phyloP scores from a whole-genome alignment of 2,888 invertebrate species.

The Biston betularia region DNA sequence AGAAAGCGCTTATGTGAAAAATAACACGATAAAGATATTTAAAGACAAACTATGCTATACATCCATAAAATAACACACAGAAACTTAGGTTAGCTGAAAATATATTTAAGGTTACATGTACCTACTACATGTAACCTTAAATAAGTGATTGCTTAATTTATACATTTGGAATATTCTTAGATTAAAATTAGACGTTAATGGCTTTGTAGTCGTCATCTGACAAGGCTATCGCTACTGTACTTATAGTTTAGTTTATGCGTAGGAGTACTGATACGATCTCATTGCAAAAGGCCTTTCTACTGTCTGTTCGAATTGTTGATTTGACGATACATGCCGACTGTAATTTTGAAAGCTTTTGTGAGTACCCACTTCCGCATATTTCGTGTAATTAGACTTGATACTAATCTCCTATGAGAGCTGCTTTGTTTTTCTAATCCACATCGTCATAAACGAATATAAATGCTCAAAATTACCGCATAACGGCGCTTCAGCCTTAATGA shows the following conservation, averaged over 20 bases:
- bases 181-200: not conserved
- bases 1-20: too few species aligned
- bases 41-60: too few species aligned
- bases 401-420: slow-evolving; percentile 50
- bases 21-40: too few species aligned
- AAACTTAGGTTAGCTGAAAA: too few species aligned
- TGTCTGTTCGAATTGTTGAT: slow-evolving; percentile 63
- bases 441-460: slow-evolving; percentile 63
- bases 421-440: slow-evolving; percentile 62
- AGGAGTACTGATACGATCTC: slow-evolving; percentile 69
- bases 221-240: slow-evolving; percentile 63
- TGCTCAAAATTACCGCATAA: slow-evolving; percentile 69
- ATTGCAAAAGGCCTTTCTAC: slow-evolving; percentile 63
- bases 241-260: slow-evolving; percentile 65
- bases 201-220: slow-evolving; percentile 56
- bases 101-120: too few species aligned
- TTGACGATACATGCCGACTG: slow-evolving; percentile 59
- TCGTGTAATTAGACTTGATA: slow-evolving; percentile 49
- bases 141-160: too few species aligned
- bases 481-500: slow-evolving; percentile 70
- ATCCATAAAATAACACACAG: too few species aligned
- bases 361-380: slow-evolving; percentile 54
- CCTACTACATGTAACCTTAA: too few species aligned
- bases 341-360: slow-evolving; percentile 57
- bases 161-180: too few species aligned